phyloP scores from a whole-genome alignment of 2,888 invertebrate genomes.

The Phlogophora meticulosa region DNA sequence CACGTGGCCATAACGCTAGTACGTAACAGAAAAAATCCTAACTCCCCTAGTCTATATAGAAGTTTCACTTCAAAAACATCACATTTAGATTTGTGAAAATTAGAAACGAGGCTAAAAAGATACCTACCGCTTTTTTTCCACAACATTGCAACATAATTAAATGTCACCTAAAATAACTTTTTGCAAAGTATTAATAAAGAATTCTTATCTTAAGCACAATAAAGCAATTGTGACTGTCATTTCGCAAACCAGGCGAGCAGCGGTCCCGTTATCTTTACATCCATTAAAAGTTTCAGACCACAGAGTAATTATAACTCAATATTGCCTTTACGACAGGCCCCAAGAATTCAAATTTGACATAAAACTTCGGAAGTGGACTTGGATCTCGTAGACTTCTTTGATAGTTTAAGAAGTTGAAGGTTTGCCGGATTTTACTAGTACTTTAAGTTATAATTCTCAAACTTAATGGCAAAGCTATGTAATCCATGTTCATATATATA shows the following conservation, averaged over 20 bases:
- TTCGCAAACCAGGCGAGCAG: conserved; percentile 59
- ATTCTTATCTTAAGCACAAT: conserved; percentile 56
- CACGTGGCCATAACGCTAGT: no score
- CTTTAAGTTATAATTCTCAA: no score
- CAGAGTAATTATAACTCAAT: conserved; percentile 84
- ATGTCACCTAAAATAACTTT: conserved; percentile 15
- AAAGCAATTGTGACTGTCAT: conserved; percentile 61
- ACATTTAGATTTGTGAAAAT: not conserved
- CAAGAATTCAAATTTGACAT: conserved; percentile 66
- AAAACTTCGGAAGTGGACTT: conserved; percentile 61
- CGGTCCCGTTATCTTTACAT: conserved; percentile 77
- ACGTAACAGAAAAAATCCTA: no score
- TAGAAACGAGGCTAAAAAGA: not conserved
- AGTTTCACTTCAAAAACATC: no score
- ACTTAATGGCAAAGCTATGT: no score
- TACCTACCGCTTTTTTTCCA: not conserved
- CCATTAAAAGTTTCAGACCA: conserved; percentile 83
- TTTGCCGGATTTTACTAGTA: conserved; percentile 7
- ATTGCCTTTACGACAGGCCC: conserved; percentile 72
- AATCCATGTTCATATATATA: no score
- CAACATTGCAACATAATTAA: conserved; percentile 2
- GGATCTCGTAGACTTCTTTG: conserved; percentile 63
- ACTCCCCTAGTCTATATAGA: no score
- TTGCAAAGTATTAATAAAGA: conserved; percentile 31
- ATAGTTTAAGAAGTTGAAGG: conserved; percentile 39